phyloP scores from a whole-genome alignment of 1,140 invertebrate genomes.

The Drosophila kurseongensis region DNA sequence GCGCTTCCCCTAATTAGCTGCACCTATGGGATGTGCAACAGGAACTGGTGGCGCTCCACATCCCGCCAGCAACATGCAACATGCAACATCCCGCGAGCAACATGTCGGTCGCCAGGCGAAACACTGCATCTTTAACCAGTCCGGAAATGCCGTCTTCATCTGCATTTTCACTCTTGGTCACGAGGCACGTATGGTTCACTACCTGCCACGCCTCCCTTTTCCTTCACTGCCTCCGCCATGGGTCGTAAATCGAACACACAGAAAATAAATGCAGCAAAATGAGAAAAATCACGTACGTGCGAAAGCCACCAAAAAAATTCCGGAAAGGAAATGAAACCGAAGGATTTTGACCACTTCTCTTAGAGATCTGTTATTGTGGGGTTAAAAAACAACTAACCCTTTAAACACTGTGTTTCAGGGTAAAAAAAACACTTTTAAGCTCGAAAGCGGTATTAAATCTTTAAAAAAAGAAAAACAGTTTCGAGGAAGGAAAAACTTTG shows the following conservation, averaged over 20 bases:
- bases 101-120: slow-evolving; percentile 1
- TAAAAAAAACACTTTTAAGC: background rate
- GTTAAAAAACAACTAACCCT: background rate
- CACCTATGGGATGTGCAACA: slow-evolving; percentile 41
- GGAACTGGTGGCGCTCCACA: slow-evolving; percentile 16
- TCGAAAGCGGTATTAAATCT: background rate
- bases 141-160: slow-evolving; percentile 16
- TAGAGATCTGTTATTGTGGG: background rate
- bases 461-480: background rate
- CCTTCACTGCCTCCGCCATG: background rate
- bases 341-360: slow-evolving; percentile 2
- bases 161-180: slow-evolving; percentile 28
- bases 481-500: too few species aligned
- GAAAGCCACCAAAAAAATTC: slow-evolving; percentile 24
- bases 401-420: background rate
- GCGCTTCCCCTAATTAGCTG: slow-evolving; percentile 67
- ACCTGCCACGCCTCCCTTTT: background rate
- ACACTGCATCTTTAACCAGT: background rate
- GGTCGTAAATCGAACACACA: slow-evolving; percentile 2
- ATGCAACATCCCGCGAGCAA: slow-evolving; percentile 2
- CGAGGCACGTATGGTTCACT: slow-evolving; percentile 18
- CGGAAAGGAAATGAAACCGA: background rate
- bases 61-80: slow-evolving; percentile 1
- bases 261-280: slow-evolving; percentile 69
- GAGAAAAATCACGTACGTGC: slow-evolving; percentile 71